Evolutionary conservation across 2,797 vertebrate genomes (phyloP).

Genomic region (Ptychobarbus kaznakovi): DNA sequence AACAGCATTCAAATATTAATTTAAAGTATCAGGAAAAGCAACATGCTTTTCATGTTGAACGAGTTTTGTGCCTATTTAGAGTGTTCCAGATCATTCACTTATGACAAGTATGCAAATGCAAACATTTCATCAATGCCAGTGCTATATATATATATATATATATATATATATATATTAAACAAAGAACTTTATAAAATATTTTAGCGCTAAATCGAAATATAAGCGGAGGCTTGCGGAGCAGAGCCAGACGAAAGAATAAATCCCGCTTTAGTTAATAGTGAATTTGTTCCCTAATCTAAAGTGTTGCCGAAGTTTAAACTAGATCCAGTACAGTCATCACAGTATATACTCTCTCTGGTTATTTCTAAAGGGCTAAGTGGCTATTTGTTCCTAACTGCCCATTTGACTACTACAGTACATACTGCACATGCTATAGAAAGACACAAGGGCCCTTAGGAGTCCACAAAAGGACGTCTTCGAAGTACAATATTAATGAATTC

Average conservation of each 20-base stretch:
- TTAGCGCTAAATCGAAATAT: background rate
- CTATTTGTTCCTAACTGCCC: background rate
- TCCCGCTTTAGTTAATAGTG: background rate
- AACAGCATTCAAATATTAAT: background rate
- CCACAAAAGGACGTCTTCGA: background rate
- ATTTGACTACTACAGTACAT: background rate
- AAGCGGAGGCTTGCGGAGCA: no score
- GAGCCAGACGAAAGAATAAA: no score
- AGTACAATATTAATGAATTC: background rate
- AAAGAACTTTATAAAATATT: background rate
- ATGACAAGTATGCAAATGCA: no score
- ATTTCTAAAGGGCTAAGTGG: background rate
- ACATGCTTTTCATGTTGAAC: background rate
- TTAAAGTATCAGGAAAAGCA: background rate
- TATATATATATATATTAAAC: no score
- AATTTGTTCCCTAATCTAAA: background rate
- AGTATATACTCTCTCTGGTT: background rate
- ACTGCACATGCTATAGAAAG: background rate
- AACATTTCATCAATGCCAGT: no score
- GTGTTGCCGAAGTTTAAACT: background rate
- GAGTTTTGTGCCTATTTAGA: background rate
- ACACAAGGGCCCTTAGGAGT: background rate
- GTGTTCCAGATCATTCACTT: background rate
- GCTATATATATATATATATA: no score
- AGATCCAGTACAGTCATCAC: background rate